Evolutionary conservation across 2,113 vertebrate genomes (phyloP).

Genomic region (Eretmochelys imbricata): DNA sequence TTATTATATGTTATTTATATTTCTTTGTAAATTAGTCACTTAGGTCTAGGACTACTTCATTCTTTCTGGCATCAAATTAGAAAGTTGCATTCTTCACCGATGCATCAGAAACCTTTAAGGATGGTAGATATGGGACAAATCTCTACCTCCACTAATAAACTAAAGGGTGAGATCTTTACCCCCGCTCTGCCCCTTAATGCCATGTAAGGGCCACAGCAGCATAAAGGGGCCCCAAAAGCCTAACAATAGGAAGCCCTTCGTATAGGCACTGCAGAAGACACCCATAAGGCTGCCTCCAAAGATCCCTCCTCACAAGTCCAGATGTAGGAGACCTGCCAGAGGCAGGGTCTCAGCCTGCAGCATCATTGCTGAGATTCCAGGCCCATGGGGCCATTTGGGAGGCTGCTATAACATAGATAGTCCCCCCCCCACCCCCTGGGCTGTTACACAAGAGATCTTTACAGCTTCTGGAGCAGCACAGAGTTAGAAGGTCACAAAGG

Average conservation of each 20-base stretch:
- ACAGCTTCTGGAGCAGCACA: neutral
- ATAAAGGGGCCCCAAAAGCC: neutral
- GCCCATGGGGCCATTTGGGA: neutral
- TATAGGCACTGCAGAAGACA: neutral
- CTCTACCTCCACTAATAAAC: neutral
- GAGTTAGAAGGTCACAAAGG: neutral
- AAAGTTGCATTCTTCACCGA: neutral
- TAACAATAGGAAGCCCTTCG: neutral
- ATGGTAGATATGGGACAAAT: neutral
- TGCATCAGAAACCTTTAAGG: neutral
- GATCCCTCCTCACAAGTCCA: neutral
- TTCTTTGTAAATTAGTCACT: neutral
- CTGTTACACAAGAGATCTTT: neutral
- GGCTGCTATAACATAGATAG: neutral
- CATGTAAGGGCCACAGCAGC: neutral
- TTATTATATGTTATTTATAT: neutral
- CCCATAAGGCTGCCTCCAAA: neutral
- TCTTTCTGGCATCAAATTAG: neutral
- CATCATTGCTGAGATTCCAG: neutral
- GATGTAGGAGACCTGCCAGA: neutral
- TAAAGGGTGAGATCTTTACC: neutral
- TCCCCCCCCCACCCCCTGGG: neutral
- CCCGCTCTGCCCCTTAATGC: neutral
- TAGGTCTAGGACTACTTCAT: neutral
- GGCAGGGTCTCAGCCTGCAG: neutral